Percentiles rank a stretch among this genome's conserved stretches.
Conservation (phyloP, 2,113 vertebrate species). For the Phainopepla nitens region DNA sequence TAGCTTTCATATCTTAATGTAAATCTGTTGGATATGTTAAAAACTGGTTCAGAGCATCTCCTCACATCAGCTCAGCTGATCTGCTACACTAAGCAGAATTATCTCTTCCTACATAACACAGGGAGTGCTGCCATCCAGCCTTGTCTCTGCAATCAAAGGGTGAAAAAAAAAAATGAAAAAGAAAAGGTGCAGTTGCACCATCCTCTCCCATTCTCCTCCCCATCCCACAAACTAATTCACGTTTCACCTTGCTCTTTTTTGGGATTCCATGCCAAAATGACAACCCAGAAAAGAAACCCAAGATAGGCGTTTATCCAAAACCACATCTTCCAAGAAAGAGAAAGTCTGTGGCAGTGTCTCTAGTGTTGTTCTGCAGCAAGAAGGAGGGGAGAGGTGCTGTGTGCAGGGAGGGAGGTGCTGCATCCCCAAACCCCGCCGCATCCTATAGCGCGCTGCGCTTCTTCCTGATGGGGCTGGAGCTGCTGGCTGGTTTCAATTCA, state of each 20-base stretch:
- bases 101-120: neutral
- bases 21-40: constrained; percentile 44
- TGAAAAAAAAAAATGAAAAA: neutral
- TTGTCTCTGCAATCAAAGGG: neutral
- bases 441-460: constrained; percentile 75
- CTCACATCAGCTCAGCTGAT: constrained; percentile 40
- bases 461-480: constrained; percentile 82
- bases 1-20: constrained; percentile 34
- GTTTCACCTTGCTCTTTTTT: neutral
- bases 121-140: neutral
- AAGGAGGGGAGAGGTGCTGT: neutral
- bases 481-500: constrained; percentile 79
- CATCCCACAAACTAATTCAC: neutral
- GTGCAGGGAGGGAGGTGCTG: neutral
- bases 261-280: neutral
- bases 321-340: neutral
- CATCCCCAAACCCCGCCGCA: neutral
- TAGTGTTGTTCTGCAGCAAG: neutral
- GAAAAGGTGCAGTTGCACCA: neutral
- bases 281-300: neutral
- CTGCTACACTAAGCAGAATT: constrained; percentile 35
- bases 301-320: neutral
- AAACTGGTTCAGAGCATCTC: constrained; percentile 40
- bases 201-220: neutral
- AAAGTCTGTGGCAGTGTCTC: neutral